Evolutionary conservation across 2,797 vertebrate species (phyloP).

Genomic region (Sylvia borin): DNA sequence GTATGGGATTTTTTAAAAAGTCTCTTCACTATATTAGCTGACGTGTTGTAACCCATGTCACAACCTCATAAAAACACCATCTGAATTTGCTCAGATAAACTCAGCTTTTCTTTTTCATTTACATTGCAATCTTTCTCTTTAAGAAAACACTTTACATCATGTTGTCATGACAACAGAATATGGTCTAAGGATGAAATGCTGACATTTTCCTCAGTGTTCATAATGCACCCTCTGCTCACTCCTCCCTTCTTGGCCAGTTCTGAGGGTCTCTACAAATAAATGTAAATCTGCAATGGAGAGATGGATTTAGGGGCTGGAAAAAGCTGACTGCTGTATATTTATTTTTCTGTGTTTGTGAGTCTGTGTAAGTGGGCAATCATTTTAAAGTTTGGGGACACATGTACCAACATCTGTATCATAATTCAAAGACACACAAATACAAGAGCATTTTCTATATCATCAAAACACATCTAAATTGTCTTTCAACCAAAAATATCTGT

Average conservation of each 20-base stretch:
- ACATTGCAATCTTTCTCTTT: slow-evolving; percentile 65
- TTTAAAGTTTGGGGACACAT: slow-evolving; percentile 39
- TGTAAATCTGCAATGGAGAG: slow-evolving; percentile 50
- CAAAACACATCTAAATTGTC: slow-evolving; percentile 25
- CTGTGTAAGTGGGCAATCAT: slow-evolving; percentile 12
- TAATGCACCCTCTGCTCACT: slow-evolving; percentile 44
- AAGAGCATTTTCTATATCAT: not conserved
- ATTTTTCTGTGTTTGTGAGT: slow-evolving; percentile 44
- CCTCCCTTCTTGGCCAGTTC: slow-evolving; percentile 44
- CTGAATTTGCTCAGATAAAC: slow-evolving; percentile 36
- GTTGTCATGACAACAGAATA: slow-evolving; percentile 78
- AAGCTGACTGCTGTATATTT: slow-evolving; percentile 4
- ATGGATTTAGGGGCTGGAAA: slow-evolving; percentile 26
- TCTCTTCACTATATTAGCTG: not conserved
- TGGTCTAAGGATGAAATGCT: slow-evolving; percentile 64
- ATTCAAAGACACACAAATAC: not conserved
- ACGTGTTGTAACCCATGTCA: slow-evolving; percentile 10
- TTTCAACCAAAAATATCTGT: slow-evolving; percentile 40
- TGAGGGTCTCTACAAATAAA: slow-evolving; percentile 52
- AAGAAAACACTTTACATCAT: slow-evolving; percentile 70
- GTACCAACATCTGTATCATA: slow-evolving; percentile 1
- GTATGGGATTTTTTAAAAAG: not conserved
- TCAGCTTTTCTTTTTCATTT: slow-evolving; percentile 54
- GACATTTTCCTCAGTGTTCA: slow-evolving; percentile 65
- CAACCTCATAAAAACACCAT: slow-evolving; percentile 14